Evolutionary conservation across 1,140 invertebrate genomes (phyloP).

Genomic region (Ooceraea biroi): DNA sequence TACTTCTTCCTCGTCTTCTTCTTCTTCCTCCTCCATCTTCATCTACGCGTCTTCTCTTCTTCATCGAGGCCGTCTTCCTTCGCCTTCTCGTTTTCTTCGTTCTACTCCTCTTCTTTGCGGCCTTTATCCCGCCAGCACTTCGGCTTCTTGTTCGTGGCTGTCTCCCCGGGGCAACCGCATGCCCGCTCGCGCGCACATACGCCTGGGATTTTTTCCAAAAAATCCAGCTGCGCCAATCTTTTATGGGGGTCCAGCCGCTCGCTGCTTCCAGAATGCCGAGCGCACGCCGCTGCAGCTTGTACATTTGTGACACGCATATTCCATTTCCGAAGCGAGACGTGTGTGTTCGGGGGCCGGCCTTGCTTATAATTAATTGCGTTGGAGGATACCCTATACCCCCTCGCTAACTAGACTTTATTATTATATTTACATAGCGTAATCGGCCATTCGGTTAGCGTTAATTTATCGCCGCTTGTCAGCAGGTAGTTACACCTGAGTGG

Average conservation of each 20-base stretch:
- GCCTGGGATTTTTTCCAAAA: slow-evolving; percentile 71
- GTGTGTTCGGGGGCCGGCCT: slow-evolving; percentile 17
- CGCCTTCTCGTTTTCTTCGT: slow-evolving; percentile 21
- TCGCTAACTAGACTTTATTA: slow-evolving; percentile 4
- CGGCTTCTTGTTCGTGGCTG: slow-evolving; percentile 34
- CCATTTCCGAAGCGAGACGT: slow-evolving; percentile 28
- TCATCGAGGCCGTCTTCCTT: slow-evolving; percentile 34
- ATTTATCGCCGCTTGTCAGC: slow-evolving; percentile 17
- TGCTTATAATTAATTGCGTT: slow-evolving; percentile 60
- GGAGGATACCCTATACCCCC: background rate
- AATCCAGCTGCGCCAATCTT: slow-evolving; percentile 72
- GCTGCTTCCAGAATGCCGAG: slow-evolving; percentile 28
- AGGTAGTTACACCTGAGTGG: background rate
- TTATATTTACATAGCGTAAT: slow-evolving; percentile 21
- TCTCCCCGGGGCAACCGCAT: slow-evolving; percentile 63
- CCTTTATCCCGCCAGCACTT: slow-evolving; percentile 39
- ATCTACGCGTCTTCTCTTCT: slow-evolving; percentile 34
- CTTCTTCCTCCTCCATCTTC: too few species aligned
- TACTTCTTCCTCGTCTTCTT: slow-evolving; percentile 16
- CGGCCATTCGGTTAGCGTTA: slow-evolving; percentile 3
- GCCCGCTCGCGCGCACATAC: slow-evolving; percentile 44
- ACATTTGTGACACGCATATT: slow-evolving; percentile 60
- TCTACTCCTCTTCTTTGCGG: slow-evolving; percentile 27
- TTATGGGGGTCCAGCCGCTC: slow-evolving; percentile 72
- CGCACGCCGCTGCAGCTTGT: slow-evolving; percentile 65